These are phyloP conservation scores for Sapayoa aenigma DNA, from an alignment of 2,113 vertebrate genomes.

Conservation along the genomic window DNA sequence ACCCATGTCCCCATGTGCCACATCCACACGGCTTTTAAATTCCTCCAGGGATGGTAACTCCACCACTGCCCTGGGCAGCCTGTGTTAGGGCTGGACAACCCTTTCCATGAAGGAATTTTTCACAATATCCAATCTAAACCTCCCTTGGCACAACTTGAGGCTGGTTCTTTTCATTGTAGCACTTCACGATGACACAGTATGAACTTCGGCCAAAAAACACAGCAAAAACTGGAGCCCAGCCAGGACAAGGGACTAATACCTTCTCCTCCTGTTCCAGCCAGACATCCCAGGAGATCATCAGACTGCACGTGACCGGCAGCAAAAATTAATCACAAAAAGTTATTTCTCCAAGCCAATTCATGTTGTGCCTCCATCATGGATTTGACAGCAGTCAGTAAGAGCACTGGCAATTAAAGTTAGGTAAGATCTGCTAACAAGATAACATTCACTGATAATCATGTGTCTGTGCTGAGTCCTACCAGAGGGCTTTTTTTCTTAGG, in stretches of 20 bases:
- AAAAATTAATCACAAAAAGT: background rate
- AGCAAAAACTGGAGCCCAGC: background rate
- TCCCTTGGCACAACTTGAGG: background rate
- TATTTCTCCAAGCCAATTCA: background rate
- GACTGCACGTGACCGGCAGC: background rate
- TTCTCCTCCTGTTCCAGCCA: background rate
- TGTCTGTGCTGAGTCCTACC: background rate
- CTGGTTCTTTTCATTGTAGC: background rate
- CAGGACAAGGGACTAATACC: background rate
- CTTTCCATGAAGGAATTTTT: background rate
- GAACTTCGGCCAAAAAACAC: background rate
- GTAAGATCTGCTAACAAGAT: background rate
- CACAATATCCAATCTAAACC: background rate
- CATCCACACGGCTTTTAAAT: background rate
- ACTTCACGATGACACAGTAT: accelerated
- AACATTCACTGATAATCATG: background rate
- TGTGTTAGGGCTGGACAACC: background rate
- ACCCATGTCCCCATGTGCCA: background rate
- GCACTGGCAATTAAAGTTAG: background rate
- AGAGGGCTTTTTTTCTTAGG: background rate
- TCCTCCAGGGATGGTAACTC: background rate
- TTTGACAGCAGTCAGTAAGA: background rate
- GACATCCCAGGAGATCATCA: background rate
- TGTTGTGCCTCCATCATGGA: background rate
- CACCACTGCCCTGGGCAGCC: background rate